Percentiles rank a stretch among this genome's conserved stretches.
These are phyloP conservation scores for Drosophila littoralis DNA, from an alignment of 1,140 invertebrate genomes.

Conservation along the genomic window DNA sequence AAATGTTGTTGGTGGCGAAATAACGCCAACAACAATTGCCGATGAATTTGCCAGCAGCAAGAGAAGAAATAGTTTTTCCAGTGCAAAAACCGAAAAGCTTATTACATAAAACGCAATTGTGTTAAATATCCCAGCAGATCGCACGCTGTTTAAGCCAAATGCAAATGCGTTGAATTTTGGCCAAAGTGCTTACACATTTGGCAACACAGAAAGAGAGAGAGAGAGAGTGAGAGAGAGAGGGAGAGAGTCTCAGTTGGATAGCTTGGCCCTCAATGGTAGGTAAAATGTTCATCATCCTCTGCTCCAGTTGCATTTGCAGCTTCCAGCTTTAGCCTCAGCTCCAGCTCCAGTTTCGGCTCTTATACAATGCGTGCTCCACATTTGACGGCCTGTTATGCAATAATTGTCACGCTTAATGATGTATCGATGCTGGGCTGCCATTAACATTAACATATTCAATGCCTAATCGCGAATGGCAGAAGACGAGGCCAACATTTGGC, in stretches of 20 bases:
- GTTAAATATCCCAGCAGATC: conserved; percentile 26
- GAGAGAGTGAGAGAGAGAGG: background rate
- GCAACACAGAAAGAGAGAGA: background rate
- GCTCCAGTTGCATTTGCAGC: background rate
- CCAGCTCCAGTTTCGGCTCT: conserved; percentile 11
- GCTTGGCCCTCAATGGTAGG: conserved; percentile 13
- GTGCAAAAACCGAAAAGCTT: conserved; percentile 26
- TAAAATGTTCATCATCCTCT: conserved; percentile 1
- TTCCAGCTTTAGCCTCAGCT: conserved; percentile 6
- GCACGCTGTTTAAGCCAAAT: conserved; percentile 22
- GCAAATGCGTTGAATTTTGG: conserved; percentile 46
- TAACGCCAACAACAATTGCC: conserved; percentile 53
- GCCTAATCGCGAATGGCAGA: conserved; percentile 64
- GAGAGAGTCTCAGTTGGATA: conserved; percentile 1
- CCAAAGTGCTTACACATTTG: background rate
- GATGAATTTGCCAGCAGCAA: conserved; percentile 17
- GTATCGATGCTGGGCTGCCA: conserved; percentile 43
- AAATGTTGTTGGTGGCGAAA: conserved; percentile 62
- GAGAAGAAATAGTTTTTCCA: conserved; percentile 67
- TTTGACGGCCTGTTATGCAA: conserved; percentile 47
- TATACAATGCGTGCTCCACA: conserved; percentile 64
- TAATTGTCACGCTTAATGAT: conserved; percentile 63
- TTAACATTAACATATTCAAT: conserved; percentile 63
- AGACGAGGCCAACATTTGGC: conserved; percentile 48
- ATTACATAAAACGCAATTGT: conserved; percentile 63